phyloP scores from a whole-genome alignment of 2,888 invertebrate genomes.

The Diplazon laetatorius region DNA sequence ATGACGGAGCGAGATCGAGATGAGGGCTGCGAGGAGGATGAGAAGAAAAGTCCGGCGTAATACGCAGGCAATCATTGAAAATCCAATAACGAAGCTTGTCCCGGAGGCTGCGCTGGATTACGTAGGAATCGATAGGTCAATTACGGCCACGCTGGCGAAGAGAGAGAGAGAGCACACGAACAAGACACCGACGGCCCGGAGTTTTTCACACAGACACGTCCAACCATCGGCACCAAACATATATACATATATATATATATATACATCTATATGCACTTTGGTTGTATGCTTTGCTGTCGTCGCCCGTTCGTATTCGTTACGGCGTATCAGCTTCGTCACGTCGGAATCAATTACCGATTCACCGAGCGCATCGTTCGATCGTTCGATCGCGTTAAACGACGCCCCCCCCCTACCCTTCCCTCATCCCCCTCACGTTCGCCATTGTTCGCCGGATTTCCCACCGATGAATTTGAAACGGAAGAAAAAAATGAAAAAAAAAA shows the following conservation, averaged over 20 bases:
- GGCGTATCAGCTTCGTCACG: constrained; percentile 26
- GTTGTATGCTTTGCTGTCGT: constrained; percentile 28
- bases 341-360: constrained; percentile 36
- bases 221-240: too few relatives aligned
- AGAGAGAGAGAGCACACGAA: constrained; percentile 25
- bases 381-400: constrained; percentile 5
- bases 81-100: constrained; percentile 48
- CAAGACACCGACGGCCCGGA: background rate
- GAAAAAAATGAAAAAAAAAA: too few relatives aligned
- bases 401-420: too few relatives aligned
- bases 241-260: too few relatives aligned
- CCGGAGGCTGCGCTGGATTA: constrained; percentile 41
- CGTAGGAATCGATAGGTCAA: constrained; percentile 54
- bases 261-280: background rate
- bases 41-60: constrained; percentile 20
- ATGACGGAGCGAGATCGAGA: constrained; percentile 5
- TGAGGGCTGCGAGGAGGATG: too few relatives aligned
- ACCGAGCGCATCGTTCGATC: background rate
- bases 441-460: constrained; percentile 3
- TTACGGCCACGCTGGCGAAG: constrained; percentile 20
- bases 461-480: background rate
- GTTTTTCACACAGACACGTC: background rate
- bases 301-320: background rate
- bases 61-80: constrained; percentile 40
- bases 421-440: too few relatives aligned